phyloP scores from a whole-genome alignment of 2,113 vertebrate species.

The Motacilla tschutschensis region DNA sequence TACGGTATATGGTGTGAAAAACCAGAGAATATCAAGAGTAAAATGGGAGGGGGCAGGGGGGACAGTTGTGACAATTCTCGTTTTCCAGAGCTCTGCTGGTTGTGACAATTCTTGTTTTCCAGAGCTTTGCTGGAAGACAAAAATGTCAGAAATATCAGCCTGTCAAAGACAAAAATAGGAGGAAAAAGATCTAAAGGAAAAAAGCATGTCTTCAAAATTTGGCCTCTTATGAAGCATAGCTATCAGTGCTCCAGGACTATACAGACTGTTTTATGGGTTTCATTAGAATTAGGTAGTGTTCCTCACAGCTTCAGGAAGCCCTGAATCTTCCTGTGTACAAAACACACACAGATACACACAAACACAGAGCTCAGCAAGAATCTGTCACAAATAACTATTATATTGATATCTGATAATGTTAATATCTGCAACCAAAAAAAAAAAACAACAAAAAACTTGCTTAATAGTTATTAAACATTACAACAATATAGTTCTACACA shows the following conservation, averaged over 20 bases:
- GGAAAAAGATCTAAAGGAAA: background rate
- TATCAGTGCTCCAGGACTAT: background rate
- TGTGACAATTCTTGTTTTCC: background rate
- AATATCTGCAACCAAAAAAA: background rate
- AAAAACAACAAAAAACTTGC: background rate
- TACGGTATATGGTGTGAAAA: background rate
- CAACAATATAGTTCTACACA: background rate
- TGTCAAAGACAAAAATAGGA: background rate
- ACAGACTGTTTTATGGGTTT: background rate
- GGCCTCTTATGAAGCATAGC: background rate
- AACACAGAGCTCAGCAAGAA: background rate
- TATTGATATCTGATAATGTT: background rate
- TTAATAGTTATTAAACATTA: background rate
- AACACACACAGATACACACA: background rate
- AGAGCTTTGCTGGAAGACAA: background rate
- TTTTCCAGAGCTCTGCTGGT: background rate
- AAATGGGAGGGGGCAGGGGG: accelerated
- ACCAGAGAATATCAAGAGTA: background rate
- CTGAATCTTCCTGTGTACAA: background rate
- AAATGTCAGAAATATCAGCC: background rate
- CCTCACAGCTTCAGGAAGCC: background rate
- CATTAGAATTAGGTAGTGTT: too few relatives aligned
- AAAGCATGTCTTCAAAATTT: background rate
- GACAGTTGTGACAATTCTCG: background rate
- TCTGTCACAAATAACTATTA: background rate